Percentiles rank a stretch among this genome's conserved stretches.
Conservation (phyloP, 2,888 invertebrate genomes). For the Didymodactylos carnosus region DNA sequence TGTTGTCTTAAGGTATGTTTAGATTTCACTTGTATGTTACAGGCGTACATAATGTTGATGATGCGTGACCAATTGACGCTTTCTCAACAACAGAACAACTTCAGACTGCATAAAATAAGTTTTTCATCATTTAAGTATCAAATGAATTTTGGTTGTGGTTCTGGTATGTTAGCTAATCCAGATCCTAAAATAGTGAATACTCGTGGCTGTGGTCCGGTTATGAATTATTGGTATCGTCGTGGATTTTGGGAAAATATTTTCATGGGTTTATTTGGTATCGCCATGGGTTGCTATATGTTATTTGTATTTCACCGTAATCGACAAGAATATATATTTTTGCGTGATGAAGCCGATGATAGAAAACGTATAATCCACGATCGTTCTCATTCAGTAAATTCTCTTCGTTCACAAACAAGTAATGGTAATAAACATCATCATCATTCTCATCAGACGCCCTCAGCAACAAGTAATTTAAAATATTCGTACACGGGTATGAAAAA, state of each 20-base stretch:
- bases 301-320: slow-evolving; percentile 4
- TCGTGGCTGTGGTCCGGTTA: slow-evolving; percentile 7
- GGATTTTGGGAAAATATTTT: slow-evolving; percentile 12
- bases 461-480: neutral
- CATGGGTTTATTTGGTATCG: slow-evolving; percentile 5
- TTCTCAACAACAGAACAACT: neutral
- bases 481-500: neutral
- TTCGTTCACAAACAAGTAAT: neutral
- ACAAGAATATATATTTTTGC: slow-evolving; percentile 1
- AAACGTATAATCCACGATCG: slow-evolving; percentile 1
- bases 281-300: slow-evolving; percentile 2
- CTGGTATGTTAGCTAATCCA: slow-evolving; percentile 3
- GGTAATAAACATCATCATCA: neutral
- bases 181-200: slow-evolving; percentile 5
- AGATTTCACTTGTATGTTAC: neutral
- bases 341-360: slow-evolving; percentile 12
- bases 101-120: neutral
- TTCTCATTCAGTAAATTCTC: neutral
- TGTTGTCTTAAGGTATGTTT: slow-evolving; percentile 6
- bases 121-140: neutral
- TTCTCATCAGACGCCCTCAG: no score
- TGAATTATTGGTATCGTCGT: slow-evolving; percentile 13
- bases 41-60: no score
- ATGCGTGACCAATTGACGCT: neutral
- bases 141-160: slow-evolving; percentile 8